A percentile compares a stretch with the other conserved stretches of the same genome.
Evolutionary conservation across 2,113 vertebrate genomes (phyloP).

Genomic region (Conger conger): DNA sequence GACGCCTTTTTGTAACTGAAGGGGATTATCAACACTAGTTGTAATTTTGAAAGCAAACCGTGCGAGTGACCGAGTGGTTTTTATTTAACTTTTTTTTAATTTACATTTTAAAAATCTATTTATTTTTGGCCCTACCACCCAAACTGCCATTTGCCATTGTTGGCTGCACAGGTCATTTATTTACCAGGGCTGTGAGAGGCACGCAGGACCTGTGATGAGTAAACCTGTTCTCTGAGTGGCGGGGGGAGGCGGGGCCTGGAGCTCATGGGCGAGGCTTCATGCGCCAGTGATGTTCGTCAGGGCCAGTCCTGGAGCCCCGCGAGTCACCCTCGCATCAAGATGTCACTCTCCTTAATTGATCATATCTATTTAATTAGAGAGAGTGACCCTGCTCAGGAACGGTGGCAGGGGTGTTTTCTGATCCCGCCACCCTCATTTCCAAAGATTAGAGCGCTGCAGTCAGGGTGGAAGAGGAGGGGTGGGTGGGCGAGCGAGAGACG

Average conservation of each 20-base stretch:
- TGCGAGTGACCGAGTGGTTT: neutral
- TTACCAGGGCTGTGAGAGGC: conserved; percentile 24
- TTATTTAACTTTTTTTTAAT: neutral
- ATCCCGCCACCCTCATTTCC: conserved; percentile 28
- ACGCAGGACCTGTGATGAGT: conserved; percentile 53
- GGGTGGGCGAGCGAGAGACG: conserved; percentile 5
- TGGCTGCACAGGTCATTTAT: conserved; percentile 42
- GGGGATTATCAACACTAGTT: neutral
- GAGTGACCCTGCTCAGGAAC: conserved; percentile 25
- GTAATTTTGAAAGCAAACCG: neutral
- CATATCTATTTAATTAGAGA: conserved; percentile 54
- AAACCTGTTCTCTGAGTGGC: conserved; percentile 45
- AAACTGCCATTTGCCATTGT: neutral
- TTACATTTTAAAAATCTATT: too few species aligned
- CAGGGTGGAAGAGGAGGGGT: neutral
- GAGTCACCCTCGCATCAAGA: conserved; percentile 49
- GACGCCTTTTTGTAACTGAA: conserved; percentile 6
- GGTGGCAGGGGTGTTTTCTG: conserved; percentile 7
- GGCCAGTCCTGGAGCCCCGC: conserved; percentile 36
- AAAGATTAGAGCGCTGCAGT: conserved; percentile 27
- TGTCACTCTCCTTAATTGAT: conserved; percentile 61
- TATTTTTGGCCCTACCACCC: too few species aligned
- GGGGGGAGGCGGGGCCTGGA: conserved; percentile 3
- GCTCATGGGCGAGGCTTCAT: neutral
- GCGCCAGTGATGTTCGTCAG: conserved; percentile 48